These are phyloP conservation scores for Myotis planiceps DNA, from an alignment of 2,797 vertebrate genomes.

Conservation along the genomic window DNA sequence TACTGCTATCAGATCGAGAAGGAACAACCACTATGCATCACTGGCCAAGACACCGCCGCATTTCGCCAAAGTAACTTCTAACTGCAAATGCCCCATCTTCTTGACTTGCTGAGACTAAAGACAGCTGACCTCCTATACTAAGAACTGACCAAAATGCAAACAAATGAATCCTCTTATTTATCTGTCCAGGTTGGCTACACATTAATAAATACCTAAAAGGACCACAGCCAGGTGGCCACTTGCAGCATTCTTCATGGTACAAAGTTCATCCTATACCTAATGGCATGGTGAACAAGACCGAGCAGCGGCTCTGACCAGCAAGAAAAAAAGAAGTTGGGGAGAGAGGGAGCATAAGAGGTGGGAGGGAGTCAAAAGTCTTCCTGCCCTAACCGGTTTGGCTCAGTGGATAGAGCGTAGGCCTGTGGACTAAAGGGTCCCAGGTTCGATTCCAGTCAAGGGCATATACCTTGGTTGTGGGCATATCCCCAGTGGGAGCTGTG, in stretches of 20 bases:
- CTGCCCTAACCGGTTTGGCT: neutral
- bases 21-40: neutral
- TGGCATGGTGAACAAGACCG: neutral
- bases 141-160: conserved; percentile 20
- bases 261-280: neutral
- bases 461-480: too few species aligned
- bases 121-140: neutral
- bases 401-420: too few species aligned
- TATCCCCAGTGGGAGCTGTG: too few species aligned
- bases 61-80: neutral
- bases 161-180: conserved; percentile 5
- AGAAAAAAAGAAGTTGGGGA: neutral
- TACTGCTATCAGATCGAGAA: neutral
- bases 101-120: neutral
- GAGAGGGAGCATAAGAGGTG: neutral
- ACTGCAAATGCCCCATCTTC: neutral
- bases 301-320: neutral
- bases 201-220: neutral
- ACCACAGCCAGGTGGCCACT: neutral
- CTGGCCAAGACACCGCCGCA: neutral
- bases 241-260: neutral
- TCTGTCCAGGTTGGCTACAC: neutral
- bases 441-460: too few species aligned
- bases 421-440: too few species aligned
- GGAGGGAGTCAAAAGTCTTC: neutral